These are phyloP conservation scores for Cremastinae sp. DNA, from an alignment of 2,888 invertebrate species.

Conservation along the genomic window DNA sequence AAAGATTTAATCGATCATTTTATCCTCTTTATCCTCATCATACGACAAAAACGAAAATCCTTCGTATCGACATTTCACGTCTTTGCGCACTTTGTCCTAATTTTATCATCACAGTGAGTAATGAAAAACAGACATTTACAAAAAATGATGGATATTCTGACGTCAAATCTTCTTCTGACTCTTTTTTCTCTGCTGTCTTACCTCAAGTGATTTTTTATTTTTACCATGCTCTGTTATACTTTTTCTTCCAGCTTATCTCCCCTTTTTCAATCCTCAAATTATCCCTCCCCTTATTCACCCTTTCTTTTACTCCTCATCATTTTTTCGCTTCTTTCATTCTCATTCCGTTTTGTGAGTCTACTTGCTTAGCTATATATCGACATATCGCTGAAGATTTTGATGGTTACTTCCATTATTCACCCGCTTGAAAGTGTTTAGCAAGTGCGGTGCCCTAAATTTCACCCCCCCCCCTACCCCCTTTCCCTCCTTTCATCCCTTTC, in stretches of 20 bases:
- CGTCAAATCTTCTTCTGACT: not conserved
- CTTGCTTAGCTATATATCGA: constrained; percentile 35
- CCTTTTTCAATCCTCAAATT: not conserved
- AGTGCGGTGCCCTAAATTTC: constrained; percentile 12
- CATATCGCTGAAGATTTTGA: constrained; percentile 55
- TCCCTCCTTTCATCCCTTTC: constrained; percentile 15
- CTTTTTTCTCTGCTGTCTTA: constrained; percentile 6
- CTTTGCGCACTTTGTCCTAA: too few species aligned
- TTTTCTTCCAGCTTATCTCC: constrained; percentile 22
- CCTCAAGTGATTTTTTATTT: constrained; percentile 34
- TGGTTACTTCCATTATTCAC: constrained; percentile 56
- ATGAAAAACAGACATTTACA: too few species aligned
- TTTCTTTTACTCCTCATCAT: not conserved
- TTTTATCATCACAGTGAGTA: too few species aligned
- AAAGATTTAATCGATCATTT: constrained; percentile 19
- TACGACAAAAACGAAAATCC: too few species aligned
- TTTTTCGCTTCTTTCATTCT: constrained; percentile 2
- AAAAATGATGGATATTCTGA: constrained; percentile 28
- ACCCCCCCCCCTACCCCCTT: constrained; percentile 22
- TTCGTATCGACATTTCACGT: too few species aligned
- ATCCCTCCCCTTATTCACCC: too few species aligned
- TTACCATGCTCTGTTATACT: constrained; percentile 7
- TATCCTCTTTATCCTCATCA: constrained; percentile 5
- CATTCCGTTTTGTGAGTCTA: not conserved
- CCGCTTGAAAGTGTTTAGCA: constrained; percentile 21